Conservation (phyloP, 2,113 vertebrate species). For the Pterocles burchelli region DNA sequence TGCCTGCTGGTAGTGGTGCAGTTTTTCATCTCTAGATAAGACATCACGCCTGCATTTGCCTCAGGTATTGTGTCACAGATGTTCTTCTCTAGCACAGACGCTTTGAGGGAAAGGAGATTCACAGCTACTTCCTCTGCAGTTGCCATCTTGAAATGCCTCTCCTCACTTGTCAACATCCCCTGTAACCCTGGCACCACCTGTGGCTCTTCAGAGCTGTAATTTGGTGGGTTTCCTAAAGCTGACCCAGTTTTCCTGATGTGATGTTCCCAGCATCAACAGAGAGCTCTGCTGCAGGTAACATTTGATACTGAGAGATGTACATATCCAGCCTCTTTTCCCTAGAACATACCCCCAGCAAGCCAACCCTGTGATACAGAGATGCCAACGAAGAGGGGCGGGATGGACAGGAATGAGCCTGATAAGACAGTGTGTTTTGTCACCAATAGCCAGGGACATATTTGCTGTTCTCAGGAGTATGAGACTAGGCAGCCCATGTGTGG, state of each 20-base stretch:
- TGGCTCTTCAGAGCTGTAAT: background rate
- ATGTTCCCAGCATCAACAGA: background rate
- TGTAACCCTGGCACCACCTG: background rate
- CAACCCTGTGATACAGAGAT: background rate
- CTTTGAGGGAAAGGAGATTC: background rate
- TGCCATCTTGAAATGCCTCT: background rate
- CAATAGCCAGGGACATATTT: background rate
- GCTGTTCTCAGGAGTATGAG: background rate
- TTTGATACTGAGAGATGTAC: background rate
- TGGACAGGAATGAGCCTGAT: background rate
- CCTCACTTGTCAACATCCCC: background rate
- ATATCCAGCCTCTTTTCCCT: background rate
- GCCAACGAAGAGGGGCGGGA: background rate
- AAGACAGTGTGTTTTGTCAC: background rate
- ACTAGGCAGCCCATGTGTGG: background rate
- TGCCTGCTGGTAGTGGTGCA: fast-evolving
- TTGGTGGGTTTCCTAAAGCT: background rate
- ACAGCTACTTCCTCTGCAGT: background rate
- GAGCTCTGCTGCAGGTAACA: background rate
- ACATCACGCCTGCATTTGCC: background rate
- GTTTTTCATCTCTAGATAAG: background rate
- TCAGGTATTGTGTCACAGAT: background rate
- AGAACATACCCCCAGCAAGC: background rate
- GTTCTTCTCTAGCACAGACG: background rate
- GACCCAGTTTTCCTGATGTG: background rate